phyloP scores from a whole-genome alignment of 2,113 vertebrate species.

The Heteronetta atricapilla region DNA sequence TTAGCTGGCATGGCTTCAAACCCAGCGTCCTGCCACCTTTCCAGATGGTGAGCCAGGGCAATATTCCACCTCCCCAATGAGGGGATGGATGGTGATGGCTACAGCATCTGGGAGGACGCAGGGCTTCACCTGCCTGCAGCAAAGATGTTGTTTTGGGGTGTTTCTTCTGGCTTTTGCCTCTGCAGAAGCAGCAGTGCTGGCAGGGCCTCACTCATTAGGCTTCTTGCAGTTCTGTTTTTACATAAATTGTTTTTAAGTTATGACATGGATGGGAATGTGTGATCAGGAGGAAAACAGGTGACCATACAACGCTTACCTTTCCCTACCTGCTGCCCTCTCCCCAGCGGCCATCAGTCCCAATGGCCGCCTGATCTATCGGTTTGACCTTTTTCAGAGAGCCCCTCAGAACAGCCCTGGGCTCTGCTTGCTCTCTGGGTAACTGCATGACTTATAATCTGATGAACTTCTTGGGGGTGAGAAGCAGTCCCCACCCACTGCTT shows the following conservation, averaged over 20 bases:
- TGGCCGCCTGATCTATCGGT: not conserved
- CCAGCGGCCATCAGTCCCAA: not conserved
- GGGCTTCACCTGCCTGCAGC: not conserved
- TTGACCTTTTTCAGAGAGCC: conserved; percentile 52
- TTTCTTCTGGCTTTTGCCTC: not conserved
- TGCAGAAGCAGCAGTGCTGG: not conserved
- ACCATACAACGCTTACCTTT: not conserved
- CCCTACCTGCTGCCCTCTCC: not conserved
- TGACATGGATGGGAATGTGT: not conserved
- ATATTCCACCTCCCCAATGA: not conserved
- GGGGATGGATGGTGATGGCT: not conserved
- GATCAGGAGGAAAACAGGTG: not conserved
- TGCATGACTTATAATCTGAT: conserved; percentile 64
- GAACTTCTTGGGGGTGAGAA: conserved; percentile 54
- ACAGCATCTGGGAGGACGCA: not conserved
- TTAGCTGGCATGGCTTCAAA: conserved; percentile 6
- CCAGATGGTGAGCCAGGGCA: not conserved
- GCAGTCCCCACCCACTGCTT: conserved; percentile 46
- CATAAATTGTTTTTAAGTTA: not conserved
- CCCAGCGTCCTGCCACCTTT: not conserved
- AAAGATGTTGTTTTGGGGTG: not conserved
- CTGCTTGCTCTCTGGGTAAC: conserved; percentile 34
- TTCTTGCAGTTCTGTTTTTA: not conserved
- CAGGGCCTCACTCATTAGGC: not conserved
- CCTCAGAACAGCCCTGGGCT: conserved; percentile 42